Evolutionary conservation across 2,113 vertebrate genomes (phyloP), one percentile per base, ranked within the genome.

Genomic region (Muscicapa adusta): DNA sequence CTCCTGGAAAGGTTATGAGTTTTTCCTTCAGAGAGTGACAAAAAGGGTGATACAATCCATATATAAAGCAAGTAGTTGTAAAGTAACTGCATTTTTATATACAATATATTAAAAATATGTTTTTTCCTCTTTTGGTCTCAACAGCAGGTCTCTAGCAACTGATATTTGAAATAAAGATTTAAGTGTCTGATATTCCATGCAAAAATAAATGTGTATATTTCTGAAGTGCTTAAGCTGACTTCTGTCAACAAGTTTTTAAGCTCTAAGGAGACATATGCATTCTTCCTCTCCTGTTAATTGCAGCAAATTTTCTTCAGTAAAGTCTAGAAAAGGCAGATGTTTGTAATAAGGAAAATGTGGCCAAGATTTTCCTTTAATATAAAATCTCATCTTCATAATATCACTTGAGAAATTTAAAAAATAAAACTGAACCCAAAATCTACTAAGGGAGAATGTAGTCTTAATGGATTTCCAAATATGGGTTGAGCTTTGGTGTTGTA

Each of bases 401-500:
- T 45, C 14, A 50, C 28, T 48, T 14, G 25, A 62, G 25, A 56
- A 10, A 51, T 51, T 60, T 24, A 4, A 53, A 76, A 91, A 67
- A n/a, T 7, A 33, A 85, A 90, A 43, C 6, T 5, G 36, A 86
- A 18, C 11, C 9, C 19, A 36, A 54, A 94, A 72, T 47, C 33
- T 68, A 22, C 19, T 56, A 26, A n/a, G 5, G 65, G 60, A 66
- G 53, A 82, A 95, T 94, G 18, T n/a, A 43, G 70, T 91, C 57
- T 93, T 75, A 85, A 66, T 85, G 90, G 57, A 93, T 75, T 71
- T 83, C 82, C 81, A 91, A 89, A 88, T 25, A 94, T 88, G 62
- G 33, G 51, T 89, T 91, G 79, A 97, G 91, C 95, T 97, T 95
- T 98, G 97, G 97, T 98, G 98, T 98, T 99, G 97, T 96, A 95